Percentiles rank a stretch among this genome's conserved stretches.
phyloP scores from a whole-genome alignment of 2,888 invertebrate genomes.

The Drosophila imparisetae region DNA sequence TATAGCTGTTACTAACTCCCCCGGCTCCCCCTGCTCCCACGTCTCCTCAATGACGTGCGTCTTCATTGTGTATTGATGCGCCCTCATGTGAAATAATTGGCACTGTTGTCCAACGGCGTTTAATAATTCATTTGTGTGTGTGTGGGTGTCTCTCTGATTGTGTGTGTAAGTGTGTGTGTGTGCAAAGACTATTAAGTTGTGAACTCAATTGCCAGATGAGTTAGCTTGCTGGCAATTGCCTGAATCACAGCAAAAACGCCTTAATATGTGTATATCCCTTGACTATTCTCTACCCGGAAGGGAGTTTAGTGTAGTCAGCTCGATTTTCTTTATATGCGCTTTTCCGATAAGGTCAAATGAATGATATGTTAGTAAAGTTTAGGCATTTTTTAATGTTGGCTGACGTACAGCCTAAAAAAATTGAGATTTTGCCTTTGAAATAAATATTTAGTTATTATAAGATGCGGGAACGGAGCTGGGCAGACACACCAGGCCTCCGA shows the following conservation, averaged over 20 bases:
- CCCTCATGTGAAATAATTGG: slow-evolving; percentile 78
- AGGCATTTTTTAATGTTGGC: not conserved
- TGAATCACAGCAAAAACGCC: slow-evolving; percentile 7
- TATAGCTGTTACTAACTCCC: slow-evolving; percentile 17
- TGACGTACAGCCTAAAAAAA: not conserved
- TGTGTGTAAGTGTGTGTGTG: slow-evolving; percentile 12
- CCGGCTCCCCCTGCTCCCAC: not conserved
- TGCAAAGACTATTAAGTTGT: slow-evolving; percentile 60
- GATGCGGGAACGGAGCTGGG: too few species aligned
- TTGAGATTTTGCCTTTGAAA: too few species aligned
- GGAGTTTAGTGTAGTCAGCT: not conserved
- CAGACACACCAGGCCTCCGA: too few species aligned
- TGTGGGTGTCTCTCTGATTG: slow-evolving; percentile 12
- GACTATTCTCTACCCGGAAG: slow-evolving; percentile 1
- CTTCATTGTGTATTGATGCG: slow-evolving; percentile 69
- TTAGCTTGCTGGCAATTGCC: slow-evolving; percentile 41
- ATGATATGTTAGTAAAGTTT: not conserved
- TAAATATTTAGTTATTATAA: not conserved
- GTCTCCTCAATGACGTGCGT: slow-evolving; percentile 14
- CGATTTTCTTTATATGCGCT: not conserved
- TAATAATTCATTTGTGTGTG: slow-evolving; percentile 69
- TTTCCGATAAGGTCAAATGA: not conserved
- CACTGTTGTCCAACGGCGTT: slow-evolving; percentile 67
- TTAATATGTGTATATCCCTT: slow-evolving; percentile 9
- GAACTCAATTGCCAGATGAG: slow-evolving; percentile 46